Evolutionary conservation across 2,113 vertebrate genomes (phyloP), one percentile per base, ranked within the genome.

Genomic region (Phalacrocorax aristotelis): DNA sequence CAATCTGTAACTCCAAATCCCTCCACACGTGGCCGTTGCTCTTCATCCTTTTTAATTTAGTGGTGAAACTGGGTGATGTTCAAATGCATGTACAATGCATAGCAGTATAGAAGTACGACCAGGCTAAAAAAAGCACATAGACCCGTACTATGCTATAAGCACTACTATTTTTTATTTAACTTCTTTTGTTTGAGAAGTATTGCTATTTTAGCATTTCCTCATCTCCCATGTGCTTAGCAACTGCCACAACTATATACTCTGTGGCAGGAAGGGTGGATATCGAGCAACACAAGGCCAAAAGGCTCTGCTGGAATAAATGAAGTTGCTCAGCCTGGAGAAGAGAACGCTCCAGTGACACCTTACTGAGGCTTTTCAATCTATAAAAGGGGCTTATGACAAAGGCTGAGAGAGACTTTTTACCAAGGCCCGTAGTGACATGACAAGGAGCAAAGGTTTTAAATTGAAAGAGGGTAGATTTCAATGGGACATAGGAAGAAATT

Each of bases 171-270:
- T 96, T 89, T 81, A 69, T 89, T 93, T 92, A 29, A 92, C 49
- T 95, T 71, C 62, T 48, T 62, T 93, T 96, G 85, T 83, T 83
- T 80, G 65, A 69, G 80, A 93, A 91, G 46, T 26, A 49, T 13
- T 75, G 42, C 75, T 89, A 95, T 96, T 95, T 95, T 85, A 91
- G 94, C 81, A 95, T 88, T 97, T 96, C 92, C 90, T 95, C n/a
- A 55, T 64, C 64, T 81, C 64, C 70, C 32, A 66, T 38, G 68
- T 7, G n/a, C 71, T 92, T 65, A 94, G 92, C 82, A 91, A 87
- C 77, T 80, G 60, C 82, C 51, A 69, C 51, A 79, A 19, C 60
- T 69, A 49, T 30, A 83, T 17, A 83, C 25, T 48, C 48, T 42
- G 18, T 44, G 32, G 57, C 86, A 94, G 96, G 93, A 97, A 95